A percentile compares a stretch with the other conserved stretches of the same genome.
Evolutionary conservation across 2,797 vertebrate species (phyloP).

Genomic region (Chelidonichthys spinosus): DNA sequence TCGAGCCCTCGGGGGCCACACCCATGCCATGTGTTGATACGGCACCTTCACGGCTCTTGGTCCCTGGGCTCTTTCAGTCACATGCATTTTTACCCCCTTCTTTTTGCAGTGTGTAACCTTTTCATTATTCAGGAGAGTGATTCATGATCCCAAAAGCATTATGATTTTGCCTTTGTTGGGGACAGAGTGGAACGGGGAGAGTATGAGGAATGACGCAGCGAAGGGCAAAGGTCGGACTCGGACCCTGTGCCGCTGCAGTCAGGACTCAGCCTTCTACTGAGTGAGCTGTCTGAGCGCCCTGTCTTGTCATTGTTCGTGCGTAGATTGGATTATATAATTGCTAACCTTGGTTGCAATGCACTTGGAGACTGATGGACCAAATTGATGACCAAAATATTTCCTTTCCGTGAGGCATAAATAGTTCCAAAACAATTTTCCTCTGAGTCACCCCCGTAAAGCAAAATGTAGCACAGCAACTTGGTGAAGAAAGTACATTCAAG

Average conservation of each 20-base stretch:
- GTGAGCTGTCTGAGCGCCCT: not conserved
- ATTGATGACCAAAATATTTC: slow-evolving; percentile 25
- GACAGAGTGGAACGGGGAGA: no score
- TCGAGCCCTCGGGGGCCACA: slow-evolving; percentile 45
- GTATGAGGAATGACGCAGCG: no score
- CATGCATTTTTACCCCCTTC: not conserved
- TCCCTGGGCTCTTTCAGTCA: slow-evolving; percentile 3
- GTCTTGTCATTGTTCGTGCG: not conserved
- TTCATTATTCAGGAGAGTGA: slow-evolving; percentile 8
- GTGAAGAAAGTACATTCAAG: slow-evolving; percentile 20
- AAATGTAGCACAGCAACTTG: not conserved
- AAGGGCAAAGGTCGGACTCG: no score
- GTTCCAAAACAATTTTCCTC: slow-evolving; percentile 18
- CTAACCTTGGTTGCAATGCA: not conserved
- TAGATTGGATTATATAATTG: slow-evolving; percentile 18
- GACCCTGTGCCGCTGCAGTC: no score
- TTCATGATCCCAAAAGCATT: not conserved
- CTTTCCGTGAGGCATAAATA: slow-evolving; percentile 18
- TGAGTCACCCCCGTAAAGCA: not conserved
- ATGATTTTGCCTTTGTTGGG: no score
- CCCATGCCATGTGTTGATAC: slow-evolving; percentile 19
- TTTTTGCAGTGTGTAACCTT: slow-evolving; percentile 8
- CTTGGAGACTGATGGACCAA: slow-evolving; percentile 15
- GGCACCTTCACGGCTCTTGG: slow-evolving; percentile 21
- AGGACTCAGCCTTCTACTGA: no score